Conservation (phyloP, 2,888 invertebrate genomes). For the Drosophila paramelanica region DNA sequence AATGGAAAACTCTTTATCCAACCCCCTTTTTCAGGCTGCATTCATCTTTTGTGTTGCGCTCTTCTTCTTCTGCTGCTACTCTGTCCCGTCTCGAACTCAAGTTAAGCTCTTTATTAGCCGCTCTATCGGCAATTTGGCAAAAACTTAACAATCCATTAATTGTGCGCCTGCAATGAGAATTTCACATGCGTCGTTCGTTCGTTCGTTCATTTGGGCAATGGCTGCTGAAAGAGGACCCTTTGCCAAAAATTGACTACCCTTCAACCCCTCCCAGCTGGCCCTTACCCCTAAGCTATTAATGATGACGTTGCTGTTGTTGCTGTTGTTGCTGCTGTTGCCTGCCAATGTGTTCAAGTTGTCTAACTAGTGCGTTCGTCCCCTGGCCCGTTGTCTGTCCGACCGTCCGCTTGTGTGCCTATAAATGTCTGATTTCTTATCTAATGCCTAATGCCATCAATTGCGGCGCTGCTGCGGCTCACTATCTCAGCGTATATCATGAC, state of each 20-base stretch:
- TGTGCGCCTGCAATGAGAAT: not conserved
- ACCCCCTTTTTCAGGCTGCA: not conserved
- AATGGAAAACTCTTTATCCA: not conserved
- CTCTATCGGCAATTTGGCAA: not conserved
- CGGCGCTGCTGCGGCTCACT: conserved; percentile 68
- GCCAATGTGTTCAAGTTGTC: conserved; percentile 30
- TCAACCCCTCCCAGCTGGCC: not conserved
- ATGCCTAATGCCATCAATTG: conserved; percentile 81
- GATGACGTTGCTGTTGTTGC: conserved; percentile 1
- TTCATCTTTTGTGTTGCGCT: no score
- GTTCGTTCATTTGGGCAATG: not conserved
- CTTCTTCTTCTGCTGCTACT: no score
- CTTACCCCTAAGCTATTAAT: conserved; percentile 35
- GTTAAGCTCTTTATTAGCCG: not conserved
- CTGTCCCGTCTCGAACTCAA: not conserved
- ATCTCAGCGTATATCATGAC: conserved; percentile 74
- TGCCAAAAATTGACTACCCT: not conserved
- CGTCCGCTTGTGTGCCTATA: conserved; percentile 52
- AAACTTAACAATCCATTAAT: conserved; percentile 1
- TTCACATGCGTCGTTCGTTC: no score
- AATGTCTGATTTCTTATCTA: conserved; percentile 83
- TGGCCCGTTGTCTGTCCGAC: conserved; percentile 7
- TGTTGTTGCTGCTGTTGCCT: conserved; percentile 3
- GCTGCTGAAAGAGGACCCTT: not conserved
- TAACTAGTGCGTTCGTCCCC: conserved; percentile 27